Evolutionary conservation across 1,140 invertebrate genomes (phyloP), one percentile per base, ranked within the genome.

Genomic region (Physella acuta): DNA sequence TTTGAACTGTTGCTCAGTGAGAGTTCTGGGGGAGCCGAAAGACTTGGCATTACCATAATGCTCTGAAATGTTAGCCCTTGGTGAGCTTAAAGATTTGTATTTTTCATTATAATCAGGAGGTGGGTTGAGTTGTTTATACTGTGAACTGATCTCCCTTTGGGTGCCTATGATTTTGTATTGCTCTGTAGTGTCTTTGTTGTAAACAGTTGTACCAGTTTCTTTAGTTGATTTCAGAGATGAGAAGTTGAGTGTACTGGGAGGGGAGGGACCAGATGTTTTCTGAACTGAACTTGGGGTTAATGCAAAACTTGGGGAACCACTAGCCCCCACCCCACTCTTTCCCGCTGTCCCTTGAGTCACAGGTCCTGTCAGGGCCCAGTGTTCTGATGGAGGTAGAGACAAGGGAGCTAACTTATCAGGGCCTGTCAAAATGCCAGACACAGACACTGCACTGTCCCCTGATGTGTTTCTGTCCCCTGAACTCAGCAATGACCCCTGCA

Each of bases 301-400:
- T 49, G 44, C 44, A 49, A n/a, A 11, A n/a, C 14, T 56, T 56
- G 53, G 14, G 53, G 8, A 14, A 11, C 53, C 26, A 26, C 14
- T 4, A 28, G 55, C 53, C 28, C 39, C n/a, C 31, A 4, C 39
- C 58, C 56, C 30, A 67, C 34, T 24, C 39, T 34, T 8, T 59
- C 52, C 0, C 55, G 67, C 20, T 68, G 60, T 30, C 34, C 68
- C 53, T 68, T 61, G 34, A 70, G 59, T 16, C 51, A 68, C 31
- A 60, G 68, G 36, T 39, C 24, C 34, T 37, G 20, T 70, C 64
- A 74, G 49, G 17, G 65, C 70, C 26, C 53, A 72, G 36, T 75
- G 77, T 44, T 70, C 72, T 52, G 71, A 66, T 17, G 70, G 63
- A 28, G 74, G 72, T 49, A 76, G 55, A 52, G 73, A 68, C 39